Percentiles rank a stretch among this genome's conserved stretches.
Evolutionary conservation across 2,888 invertebrate species (phyloP).

Genomic region (Lochmaea crataegi): DNA sequence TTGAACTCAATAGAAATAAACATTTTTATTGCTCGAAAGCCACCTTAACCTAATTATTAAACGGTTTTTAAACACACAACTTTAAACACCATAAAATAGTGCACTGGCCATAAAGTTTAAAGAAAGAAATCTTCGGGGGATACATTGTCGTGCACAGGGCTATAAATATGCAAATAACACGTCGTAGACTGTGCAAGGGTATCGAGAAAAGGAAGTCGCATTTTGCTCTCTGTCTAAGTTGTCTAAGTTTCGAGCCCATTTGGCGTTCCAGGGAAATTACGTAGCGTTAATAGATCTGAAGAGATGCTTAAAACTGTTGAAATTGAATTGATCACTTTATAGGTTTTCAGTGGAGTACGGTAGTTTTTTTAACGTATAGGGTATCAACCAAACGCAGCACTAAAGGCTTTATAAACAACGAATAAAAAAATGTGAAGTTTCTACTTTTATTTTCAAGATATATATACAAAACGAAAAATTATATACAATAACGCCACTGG

Average conservation of each 20-base stretch:
- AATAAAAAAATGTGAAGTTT: too few relatives aligned
- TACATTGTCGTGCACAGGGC: constrained; percentile 25
- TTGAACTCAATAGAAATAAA: too few relatives aligned
- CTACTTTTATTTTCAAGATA: too few relatives aligned
- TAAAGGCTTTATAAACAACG: too few relatives aligned
- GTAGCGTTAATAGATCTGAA: background rate
- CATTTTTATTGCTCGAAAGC: too few relatives aligned
- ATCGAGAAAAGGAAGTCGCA: constrained; percentile 18
- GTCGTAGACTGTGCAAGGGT: constrained; percentile 25
- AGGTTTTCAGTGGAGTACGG: background rate
- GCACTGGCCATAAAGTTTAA: constrained; percentile 32
- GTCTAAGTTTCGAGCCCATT: constrained; percentile 31
- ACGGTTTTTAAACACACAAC: background rate
- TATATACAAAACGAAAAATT: too few relatives aligned
- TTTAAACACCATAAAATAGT: constrained; percentile 17
- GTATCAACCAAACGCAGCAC: too few relatives aligned
- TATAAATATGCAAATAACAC: constrained; percentile 31
- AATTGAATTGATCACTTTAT: background rate
- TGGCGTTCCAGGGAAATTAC: constrained; percentile 23
- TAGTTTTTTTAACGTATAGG: background rate
- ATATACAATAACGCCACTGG: too few relatives aligned
- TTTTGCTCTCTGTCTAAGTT: constrained; percentile 19
- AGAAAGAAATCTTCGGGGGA: constrained; percentile 29
- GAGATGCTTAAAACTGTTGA: background rate
- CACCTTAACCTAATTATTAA: too few relatives aligned